Conservation (phyloP, 2,113 vertebrate genomes). For the Colinus virginianus region DNA sequence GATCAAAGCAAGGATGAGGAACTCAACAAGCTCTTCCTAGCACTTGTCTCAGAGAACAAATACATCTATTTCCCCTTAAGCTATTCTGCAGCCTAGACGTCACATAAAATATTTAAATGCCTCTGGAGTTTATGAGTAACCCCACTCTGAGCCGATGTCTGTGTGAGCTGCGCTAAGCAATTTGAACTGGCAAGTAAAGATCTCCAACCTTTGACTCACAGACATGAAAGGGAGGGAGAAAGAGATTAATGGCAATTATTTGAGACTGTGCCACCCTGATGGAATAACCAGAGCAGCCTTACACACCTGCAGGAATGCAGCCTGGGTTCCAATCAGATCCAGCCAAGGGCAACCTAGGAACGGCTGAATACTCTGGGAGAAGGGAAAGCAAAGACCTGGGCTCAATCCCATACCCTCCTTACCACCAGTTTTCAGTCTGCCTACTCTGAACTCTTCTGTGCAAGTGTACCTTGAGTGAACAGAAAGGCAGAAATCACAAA, state of each 20-base stretch:
- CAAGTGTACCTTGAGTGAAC: background rate
- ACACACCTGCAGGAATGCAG: constrained; percentile 38
- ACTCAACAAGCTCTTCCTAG: constrained; percentile 5
- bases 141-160: background rate
- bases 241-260: constrained; percentile 1
- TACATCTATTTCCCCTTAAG: background rate
- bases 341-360: background rate
- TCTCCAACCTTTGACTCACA: constrained; percentile 41
- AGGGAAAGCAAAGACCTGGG: background rate
- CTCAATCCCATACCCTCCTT: background rate
- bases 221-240: constrained; percentile 35
- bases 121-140: constrained; percentile 34
- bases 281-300: constrained; percentile 13
- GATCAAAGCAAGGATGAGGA: constrained; percentile 36
- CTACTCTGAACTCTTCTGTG: background rate
- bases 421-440: background rate
- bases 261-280: constrained; percentile 43
- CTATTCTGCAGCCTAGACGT: constrained; percentile 30
- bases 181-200: constrained; percentile 7
- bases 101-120: constrained; percentile 4
- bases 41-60: background rate
- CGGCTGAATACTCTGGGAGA: background rate
- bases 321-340: background rate
- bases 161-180: background rate
- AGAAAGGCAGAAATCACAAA: background rate